Evolutionary conservation across 2,888 invertebrate species (phyloP).

Genomic region (Tetrapedia diversipes): DNA sequence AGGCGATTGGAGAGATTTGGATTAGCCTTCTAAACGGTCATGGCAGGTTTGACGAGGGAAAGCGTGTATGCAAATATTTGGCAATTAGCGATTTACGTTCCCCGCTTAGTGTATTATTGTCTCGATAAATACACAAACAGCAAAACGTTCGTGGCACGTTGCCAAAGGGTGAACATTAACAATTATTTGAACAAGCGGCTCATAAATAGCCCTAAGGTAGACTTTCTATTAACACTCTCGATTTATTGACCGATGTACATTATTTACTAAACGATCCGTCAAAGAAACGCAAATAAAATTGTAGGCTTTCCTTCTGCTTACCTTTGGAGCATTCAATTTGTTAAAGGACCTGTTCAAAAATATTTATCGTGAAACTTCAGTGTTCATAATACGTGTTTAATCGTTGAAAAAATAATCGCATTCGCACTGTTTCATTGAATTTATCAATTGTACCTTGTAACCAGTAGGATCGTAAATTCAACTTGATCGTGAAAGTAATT

Average conservation of each 20-base stretch:
- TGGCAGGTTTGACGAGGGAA: conserved; percentile 4
- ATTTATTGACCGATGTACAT: not conserved
- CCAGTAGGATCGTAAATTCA: not conserved
- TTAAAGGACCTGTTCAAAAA: not conserved
- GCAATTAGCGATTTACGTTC: conserved; percentile 41
- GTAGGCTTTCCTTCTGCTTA: not conserved
- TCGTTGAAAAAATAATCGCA: not conserved
- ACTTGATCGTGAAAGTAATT: not conserved
- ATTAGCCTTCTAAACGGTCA: conserved; percentile 12
- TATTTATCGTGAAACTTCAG: not conserved
- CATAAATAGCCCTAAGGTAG: not conserved
- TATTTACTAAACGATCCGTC: conserved; percentile 1
- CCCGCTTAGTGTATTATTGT: conserved; percentile 24
- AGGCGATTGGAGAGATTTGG: not conserved
- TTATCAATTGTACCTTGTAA: not conserved
- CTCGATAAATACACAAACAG: conserved; percentile 22
- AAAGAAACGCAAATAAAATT: not conserved
- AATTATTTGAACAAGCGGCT: conserved; percentile 1
- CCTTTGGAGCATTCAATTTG: not conserved
- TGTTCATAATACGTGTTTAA: too few species aligned
- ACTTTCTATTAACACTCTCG: not conserved
- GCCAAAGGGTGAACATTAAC: not conserved
- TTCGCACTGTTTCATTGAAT: not conserved
- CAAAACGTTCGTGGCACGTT: not conserved
- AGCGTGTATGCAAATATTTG: conserved; percentile 39